Evolutionary conservation across 2,113 vertebrate genomes (phyloP), one percentile per base, ranked within the genome.

Genomic region (Macquaria ambigua): DNA sequence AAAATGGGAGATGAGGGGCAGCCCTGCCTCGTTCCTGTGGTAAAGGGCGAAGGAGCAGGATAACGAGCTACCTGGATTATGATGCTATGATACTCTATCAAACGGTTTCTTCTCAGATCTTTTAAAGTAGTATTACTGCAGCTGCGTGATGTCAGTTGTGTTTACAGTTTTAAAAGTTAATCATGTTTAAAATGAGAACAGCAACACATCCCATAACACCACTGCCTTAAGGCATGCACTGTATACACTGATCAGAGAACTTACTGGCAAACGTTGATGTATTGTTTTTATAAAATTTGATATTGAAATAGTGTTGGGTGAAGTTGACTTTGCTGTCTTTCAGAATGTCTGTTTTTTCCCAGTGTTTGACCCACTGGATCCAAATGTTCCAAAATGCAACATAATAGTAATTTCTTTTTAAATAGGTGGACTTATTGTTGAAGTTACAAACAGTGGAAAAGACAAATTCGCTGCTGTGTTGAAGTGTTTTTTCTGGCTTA

Each of bases 211-310:
- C 28, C 28, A 31, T 31, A 31, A 31, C 28, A 31, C 28, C 28
- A 31, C 28, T 46, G n/a, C 48, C 21, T 41, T 39, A 18, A 9
- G n/a, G 23, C 25, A 23, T 21, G 23, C 1, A 50, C 9, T 21
- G 7, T 43, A 2, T 34, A 56, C 41, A 58, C 18, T 50, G 50
- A 66, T 85, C 39, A 72, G 48, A 52, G 58, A 66, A 18, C 31
- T 75, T 69, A 8, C 5, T 41, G 10, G 34, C 1, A 46, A 18
- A 76, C 16, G 55, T 78, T 52, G 77, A 53, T 87, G 63, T 74
- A 55, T 74, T 86, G 6, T 62, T 74, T 82, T 61, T 21, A 50
- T 70, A 70, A 2, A n/a, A 3, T 78, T 50, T 48, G n/a, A 73
- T 11, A 10, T 62, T 69, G 10, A 62, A 74, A 52, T 56, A 21